phyloP scores from a whole-genome alignment of 2,797 vertebrate genomes.

The Neosilurus mollespiculum region DNA sequence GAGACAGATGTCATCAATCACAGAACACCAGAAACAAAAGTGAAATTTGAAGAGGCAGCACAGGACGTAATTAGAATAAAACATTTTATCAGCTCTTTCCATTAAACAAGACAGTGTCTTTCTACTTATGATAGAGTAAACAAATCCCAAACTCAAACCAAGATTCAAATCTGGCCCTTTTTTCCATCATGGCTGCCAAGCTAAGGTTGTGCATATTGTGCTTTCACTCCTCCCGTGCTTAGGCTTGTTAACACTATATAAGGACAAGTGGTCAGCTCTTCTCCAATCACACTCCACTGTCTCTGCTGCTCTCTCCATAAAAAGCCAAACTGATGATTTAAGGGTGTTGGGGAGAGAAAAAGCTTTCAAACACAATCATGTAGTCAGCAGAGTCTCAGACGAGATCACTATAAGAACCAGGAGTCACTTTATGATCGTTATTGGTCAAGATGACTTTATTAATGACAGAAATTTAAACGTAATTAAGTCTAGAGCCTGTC shows the following conservation, averaged over 20 bases:
- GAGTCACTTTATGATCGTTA: neutral
- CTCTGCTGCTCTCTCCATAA: constrained; percentile 48
- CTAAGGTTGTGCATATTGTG: constrained; percentile 41
- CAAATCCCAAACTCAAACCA: constrained; percentile 47
- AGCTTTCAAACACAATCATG: constrained; percentile 16
- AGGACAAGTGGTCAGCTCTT: constrained; percentile 56
- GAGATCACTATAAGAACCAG: constrained; percentile 8
- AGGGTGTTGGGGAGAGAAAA: constrained; percentile 35
- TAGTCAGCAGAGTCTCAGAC: constrained; percentile 13
- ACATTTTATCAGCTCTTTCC: constrained; percentile 49
- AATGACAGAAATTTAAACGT: neutral
- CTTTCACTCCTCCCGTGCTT: constrained; percentile 42
- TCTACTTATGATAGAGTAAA: constrained; percentile 49
- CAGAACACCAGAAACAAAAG: neutral
- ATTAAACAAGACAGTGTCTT: constrained; percentile 44
- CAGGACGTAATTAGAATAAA: constrained; percentile 6
- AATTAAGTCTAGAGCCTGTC: neutral
- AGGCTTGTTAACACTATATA: constrained; percentile 54
- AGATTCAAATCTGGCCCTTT: constrained; percentile 54
- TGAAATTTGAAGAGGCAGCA: constrained; percentile 20
- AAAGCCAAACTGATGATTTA: constrained; percentile 52
- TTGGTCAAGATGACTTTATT: neutral
- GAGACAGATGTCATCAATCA: neutral
- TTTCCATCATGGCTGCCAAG: constrained; percentile 61
- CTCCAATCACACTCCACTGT: constrained; percentile 41